Percentiles rank a stretch among this genome's conserved stretches.
Evolutionary conservation across 2,797 vertebrate species (phyloP).

Genomic region (Lateolabrax maculatus): DNA sequence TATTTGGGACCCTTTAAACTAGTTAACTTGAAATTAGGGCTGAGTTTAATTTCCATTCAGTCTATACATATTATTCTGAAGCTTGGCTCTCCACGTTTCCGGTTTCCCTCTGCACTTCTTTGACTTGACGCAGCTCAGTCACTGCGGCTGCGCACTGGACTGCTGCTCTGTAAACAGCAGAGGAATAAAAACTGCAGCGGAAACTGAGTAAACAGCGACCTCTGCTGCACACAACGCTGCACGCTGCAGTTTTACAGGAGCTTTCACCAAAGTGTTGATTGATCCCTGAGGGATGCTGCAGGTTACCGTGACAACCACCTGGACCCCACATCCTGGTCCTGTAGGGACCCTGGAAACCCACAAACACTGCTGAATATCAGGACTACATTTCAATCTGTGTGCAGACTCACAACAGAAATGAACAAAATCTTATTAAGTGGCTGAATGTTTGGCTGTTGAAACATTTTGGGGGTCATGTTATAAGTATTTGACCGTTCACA

Average conservation of each 20-base stretch:
- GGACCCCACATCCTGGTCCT: not conserved
- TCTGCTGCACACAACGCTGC: constrained; percentile 47
- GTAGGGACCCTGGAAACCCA: not conserved
- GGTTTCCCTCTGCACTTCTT: not conserved
- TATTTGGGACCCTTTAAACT: no score
- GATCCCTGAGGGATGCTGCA: not conserved
- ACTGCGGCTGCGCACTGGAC: constrained; percentile 75
- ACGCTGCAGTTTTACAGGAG: not conserved
- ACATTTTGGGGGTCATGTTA: no score
- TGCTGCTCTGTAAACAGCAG: not conserved
- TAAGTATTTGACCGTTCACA: no score
- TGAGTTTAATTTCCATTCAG: not conserved
- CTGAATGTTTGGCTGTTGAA: no score
- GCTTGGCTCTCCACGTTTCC: not conserved
- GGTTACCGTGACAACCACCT: not conserved
- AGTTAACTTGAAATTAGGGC: no score
- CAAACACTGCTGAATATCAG: not conserved
- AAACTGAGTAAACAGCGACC: constrained; percentile 39
- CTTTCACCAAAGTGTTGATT: not conserved
- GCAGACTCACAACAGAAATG: not conserved
- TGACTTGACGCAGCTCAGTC: not conserved
- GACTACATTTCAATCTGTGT: not conserved
- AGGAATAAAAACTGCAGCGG: not conserved
- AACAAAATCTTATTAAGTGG: not conserved
- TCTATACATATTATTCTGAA: constrained; percentile 16